Conservation (phyloP, 2,113 vertebrate genomes). For the human (Homo sapiens) region GRCh38 chr3:185533001-185533500, state of each 20-base stretch:
- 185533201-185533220: background rate
- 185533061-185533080: background rate
- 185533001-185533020: background rate
- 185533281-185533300: background rate
- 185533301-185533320: background rate
- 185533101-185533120: background rate
- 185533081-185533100: background rate
- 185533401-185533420: background rate
- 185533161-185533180: conserved; percentile 2
- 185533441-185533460: background rate
- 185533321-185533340: background rate
- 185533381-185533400: background rate
- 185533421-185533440: background rate
- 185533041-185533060: background rate
- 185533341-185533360: background rate
- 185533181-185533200: background rate
- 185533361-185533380: background rate
- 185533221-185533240: background rate
- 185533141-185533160: background rate
- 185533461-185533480: background rate
- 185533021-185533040: conserved; percentile 50
- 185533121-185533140: conserved; percentile 46
- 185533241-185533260: background rate
- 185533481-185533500: background rate
- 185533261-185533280: background rate